These are phyloP conservation scores for Oncorhynchus masou DNA, from an alignment of 2,113 vertebrate genomes.

Conservation along the genomic window DNA sequence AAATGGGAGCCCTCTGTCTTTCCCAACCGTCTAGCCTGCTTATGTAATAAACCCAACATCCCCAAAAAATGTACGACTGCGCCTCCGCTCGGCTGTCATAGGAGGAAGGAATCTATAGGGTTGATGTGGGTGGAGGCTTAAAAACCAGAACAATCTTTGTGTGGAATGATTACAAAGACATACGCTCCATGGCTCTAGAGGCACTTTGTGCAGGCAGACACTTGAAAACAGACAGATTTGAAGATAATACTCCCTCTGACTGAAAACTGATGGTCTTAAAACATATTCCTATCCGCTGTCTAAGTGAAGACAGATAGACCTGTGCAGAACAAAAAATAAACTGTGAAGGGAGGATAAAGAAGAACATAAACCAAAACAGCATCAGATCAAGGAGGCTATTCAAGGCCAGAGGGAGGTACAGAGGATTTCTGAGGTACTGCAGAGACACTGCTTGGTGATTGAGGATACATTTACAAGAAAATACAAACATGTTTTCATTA, in stretches of 20 bases:
- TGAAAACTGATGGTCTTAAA: constrained; percentile 44
- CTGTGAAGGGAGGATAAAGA: not conserved
- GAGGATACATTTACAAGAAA: constrained; percentile 30
- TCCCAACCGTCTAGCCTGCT: constrained; percentile 31
- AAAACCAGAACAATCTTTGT: constrained; percentile 33
- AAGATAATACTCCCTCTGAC: constrained; percentile 41
- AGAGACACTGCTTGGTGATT: not conserved
- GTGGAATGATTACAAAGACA: constrained; percentile 50
- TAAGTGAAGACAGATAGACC: constrained; percentile 19
- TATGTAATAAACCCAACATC: constrained; percentile 34
- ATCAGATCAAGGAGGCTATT: not conserved
- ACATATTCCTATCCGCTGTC: constrained; percentile 24
- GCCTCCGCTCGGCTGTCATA: constrained; percentile 9
- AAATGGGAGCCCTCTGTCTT: constrained; percentile 1
- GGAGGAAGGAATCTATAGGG: constrained; percentile 23
- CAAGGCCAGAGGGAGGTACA: not conserved
- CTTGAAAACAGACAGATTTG: constrained; percentile 53
- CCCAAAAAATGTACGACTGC: not conserved
- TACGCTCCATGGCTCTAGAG: constrained; percentile 19
- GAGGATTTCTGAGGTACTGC: not conserved
- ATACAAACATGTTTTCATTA: constrained; percentile 42
- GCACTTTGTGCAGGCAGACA: constrained; percentile 50
- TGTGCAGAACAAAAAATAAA: not conserved
- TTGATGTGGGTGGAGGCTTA: constrained; percentile 29
- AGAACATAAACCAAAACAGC: not conserved